Base-by-base conservation (phyloP, 1,140 invertebrate genomes). In the Nasonia longicornis region DNA sequence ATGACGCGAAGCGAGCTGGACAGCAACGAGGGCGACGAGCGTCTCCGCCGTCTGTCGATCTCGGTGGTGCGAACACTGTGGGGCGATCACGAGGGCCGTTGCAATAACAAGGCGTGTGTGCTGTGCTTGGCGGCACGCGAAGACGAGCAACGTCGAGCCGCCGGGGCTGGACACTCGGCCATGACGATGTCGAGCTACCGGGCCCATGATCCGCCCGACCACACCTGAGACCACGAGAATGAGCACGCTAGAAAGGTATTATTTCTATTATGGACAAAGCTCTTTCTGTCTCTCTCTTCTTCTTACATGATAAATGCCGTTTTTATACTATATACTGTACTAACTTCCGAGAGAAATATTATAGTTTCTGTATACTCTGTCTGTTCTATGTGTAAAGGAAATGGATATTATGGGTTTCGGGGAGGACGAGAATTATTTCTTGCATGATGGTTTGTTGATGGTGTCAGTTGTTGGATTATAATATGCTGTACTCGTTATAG, bases 1-100 rank as follows among this genome's bases (percentile, higher is more conserved):
- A 81, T 81, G 80, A 70, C 80, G 58, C 76, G 80, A 20, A 74
- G 70, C 70, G 80, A 82, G 63, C 20, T 82, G 52, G 76, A 82
- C 70, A 76, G 76, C 45, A 35, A 69, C 35, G 80, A 82, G 10
- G 76, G 80, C 14, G 76, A 82, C 31, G 80, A 82, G 38, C 75
- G 80, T 2, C 63, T 82, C 12, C 67, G 80, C 0, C 75, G 80
- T 3, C 67, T 82, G 7, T 82, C 80, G 58, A 82, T 82, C 58
- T 82, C 80, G 31, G 80, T 82, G 45, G 80, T 82, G 45, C 69
- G 80, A 0, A 82, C 75, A 11, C 70, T 82, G 7, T 82, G 80
- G 80, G 80, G 80, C 29, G 80, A 82, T 35, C 80, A 82, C 76
- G 70, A 82, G 38, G 70, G 69, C 22, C 42, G 69, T n/a, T 77